Conservation (phyloP, 2,797 vertebrate species). For the Muscicapa comitata region DNA sequence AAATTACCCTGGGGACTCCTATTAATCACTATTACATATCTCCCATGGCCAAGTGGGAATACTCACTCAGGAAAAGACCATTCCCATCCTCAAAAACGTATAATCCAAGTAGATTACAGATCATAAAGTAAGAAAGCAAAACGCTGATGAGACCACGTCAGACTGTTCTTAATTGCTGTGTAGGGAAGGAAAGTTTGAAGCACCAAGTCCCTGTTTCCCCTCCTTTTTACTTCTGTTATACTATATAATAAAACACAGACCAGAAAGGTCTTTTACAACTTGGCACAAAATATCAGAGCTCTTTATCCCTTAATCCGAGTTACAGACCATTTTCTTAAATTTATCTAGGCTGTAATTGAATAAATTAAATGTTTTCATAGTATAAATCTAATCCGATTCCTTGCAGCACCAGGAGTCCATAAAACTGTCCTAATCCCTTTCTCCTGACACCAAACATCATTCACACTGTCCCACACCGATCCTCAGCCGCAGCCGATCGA, state of each 20-base stretch:
- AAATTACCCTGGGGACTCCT: not conserved
- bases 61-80: not conserved
- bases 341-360: not conserved
- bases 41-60: not conserved
- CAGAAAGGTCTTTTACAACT: not conserved
- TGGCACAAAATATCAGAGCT: not conserved
- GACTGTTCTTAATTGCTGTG: not conserved
- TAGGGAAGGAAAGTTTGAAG: not conserved
- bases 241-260: not conserved
- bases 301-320: not conserved
- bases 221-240: not conserved
- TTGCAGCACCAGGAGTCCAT: not conserved
- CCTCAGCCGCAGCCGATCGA: not conserved
- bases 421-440: not conserved
- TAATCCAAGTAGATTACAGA: not conserved
- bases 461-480: not conserved
- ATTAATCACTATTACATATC: not conserved
- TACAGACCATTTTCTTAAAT: not conserved
- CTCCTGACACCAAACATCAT: not conserved
- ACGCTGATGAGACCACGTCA: fast-evolving
- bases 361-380: not conserved
- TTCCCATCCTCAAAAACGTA: not conserved
- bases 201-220: not conserved
- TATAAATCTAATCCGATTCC: not conserved
- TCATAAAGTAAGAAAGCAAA: not conserved